Evolutionary conservation across 92 coral and sea anemone species (phyloP), one percentile per base, ranked within the genome.

Genomic region (Montipora capitata): DNA sequence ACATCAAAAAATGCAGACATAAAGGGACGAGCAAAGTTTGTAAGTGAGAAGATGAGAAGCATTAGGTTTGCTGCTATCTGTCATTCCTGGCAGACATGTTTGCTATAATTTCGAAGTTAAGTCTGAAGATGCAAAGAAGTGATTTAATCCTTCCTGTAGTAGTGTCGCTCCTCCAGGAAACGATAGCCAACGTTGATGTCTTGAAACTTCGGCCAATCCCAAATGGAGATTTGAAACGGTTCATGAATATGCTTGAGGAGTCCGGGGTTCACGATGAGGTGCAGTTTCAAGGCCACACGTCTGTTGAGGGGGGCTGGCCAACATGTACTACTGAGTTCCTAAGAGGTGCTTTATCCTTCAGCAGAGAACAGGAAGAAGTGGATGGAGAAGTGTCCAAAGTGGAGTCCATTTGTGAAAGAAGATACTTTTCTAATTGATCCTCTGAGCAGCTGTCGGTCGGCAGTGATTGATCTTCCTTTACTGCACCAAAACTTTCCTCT

Each of bases 61-160:
- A 13, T 76, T 3, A 4, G 56, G 5, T 76, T 76, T 35, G 65
- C 80, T 8, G 80, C 80, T 4, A 52, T 76, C 27, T 76, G 68
- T 8, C 80, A 76, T 76, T 76, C 54, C 27, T 76, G 16, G 67
- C 80, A 8, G 80, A 76, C 48, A 4, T 76, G 35, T 76, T 76
- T 18, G 17, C 17, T 0, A 18, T 76, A 12, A 14, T 54, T 45
- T 45, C 18, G 8, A 27, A 13, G 67, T 10, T 76, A 20, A 54
- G 80, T 68, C 38, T 86, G 41, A 58, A 86, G 66, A 77, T 86
- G 84, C 90, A 86, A 58, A 11, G 84, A 39, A 78, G 77, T 42
- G 90, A 86, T 54, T 84, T 86, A 6, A 86, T 86, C 40, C 90
- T 86, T 27, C 90, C 90, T 17, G 83, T 79, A 1, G 79, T 84